These are phyloP conservation scores for Apamea anceps DNA, from an alignment of 2,888 invertebrate species.

Conservation along the genomic window DNA sequence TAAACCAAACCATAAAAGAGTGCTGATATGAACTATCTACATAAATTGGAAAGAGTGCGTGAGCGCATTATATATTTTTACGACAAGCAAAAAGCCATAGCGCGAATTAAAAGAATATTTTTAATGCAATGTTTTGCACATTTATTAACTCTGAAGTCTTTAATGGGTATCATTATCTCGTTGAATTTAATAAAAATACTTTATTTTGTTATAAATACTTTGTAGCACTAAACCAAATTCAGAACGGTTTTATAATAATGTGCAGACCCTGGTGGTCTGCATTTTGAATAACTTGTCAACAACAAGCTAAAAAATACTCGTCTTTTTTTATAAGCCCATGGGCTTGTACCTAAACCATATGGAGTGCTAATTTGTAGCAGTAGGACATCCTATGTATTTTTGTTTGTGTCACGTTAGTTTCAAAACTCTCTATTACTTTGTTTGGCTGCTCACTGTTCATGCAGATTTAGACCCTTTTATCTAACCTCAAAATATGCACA, in stretches of 20 bases:
- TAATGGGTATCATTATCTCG: conserved; percentile 14
- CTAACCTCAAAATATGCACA: conserved; percentile 25
- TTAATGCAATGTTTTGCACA: conserved; percentile 42
- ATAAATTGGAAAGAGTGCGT: conserved; percentile 44
- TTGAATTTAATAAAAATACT: conserved; percentile 18
- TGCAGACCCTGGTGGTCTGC: neutral
- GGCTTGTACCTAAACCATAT: neutral
- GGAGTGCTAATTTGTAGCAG: neutral
- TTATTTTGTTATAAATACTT: neutral
- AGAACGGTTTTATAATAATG: neutral
- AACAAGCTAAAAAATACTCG: neutral
- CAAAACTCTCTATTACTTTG: neutral
- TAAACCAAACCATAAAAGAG: conserved; percentile 42
- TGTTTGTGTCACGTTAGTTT: neutral
- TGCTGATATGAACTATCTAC: conserved; percentile 37
- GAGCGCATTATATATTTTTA: conserved; percentile 46
- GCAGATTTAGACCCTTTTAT: neutral
- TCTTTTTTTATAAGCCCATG: neutral
- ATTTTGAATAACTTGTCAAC: neutral
- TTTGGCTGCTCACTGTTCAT: conserved; percentile 1
- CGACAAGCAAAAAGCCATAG: conserved; percentile 39
- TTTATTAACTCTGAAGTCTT: conserved; percentile 30
- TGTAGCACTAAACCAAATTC: conserved; percentile 3
- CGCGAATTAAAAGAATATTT: conserved; percentile 36
- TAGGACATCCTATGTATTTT: neutral